phyloP scores from a whole-genome alignment of 2,888 invertebrate genomes.

The Poecilobothrus nobilitatus region DNA sequence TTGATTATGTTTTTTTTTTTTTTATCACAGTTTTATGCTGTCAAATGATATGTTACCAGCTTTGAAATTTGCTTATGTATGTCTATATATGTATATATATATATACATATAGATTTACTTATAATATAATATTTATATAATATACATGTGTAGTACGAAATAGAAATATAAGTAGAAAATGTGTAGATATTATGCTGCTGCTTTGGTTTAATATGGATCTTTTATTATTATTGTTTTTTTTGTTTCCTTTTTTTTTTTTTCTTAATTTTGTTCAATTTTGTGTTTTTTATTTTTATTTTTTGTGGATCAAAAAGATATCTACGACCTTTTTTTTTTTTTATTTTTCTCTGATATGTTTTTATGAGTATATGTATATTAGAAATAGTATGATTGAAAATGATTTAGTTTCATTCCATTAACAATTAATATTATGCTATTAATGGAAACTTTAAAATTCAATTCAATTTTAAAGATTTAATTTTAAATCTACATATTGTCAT shows the following conservation, averaged over 20 bases:
- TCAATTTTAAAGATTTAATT: too few species aligned
- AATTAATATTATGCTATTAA: neutral
- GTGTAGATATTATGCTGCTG: too few species aligned
- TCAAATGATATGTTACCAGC: constrained; percentile 6
- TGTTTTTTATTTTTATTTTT: neutral
- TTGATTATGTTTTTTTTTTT: neutral
- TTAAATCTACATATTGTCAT: too few species aligned
- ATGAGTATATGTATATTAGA: neutral
- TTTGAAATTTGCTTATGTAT: neutral
- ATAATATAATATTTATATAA: too few species aligned
- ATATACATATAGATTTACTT: too few species aligned
- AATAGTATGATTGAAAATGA: neutral
- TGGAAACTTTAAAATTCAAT: too few species aligned
- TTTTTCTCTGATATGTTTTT: neutral
- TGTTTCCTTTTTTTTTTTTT: neutral
- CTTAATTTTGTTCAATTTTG: neutral
- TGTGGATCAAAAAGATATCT: neutral
- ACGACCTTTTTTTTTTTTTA: neutral
- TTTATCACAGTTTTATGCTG: neutral
- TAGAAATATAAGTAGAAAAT: too few species aligned
- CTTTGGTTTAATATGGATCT: constrained; percentile 4
- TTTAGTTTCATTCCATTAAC: neutral
- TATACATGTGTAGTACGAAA: too few species aligned
- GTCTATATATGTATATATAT: too few species aligned
- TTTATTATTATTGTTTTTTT: neutral